Evolutionary conservation across 2,888 invertebrate species (phyloP).

Genomic region (Heliconius ismenius): DNA sequence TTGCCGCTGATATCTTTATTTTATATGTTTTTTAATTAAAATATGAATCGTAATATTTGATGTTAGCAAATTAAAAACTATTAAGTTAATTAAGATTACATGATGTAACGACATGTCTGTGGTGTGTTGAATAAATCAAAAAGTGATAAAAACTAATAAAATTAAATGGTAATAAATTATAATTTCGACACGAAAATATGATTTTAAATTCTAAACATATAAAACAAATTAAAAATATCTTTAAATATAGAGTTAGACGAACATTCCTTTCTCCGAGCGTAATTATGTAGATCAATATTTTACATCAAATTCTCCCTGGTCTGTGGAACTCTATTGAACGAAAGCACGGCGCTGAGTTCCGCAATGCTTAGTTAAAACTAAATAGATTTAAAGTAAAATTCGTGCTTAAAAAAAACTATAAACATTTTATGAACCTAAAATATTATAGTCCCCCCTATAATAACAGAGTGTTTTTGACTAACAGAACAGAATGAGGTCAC

Average conservation of each 20-base stretch:
- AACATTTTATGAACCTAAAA: neutral
- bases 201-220: neutral
- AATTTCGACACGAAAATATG: neutral
- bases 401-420: neutral
- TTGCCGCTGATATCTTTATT: neutral
- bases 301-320: too few species aligned
- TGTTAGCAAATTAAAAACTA: neutral
- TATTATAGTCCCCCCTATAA: neutral
- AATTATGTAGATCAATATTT: too few species aligned
- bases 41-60: neutral
- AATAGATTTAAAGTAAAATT: too few species aligned
- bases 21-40: neutral
- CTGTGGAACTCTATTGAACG: too few species aligned
- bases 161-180: neutral
- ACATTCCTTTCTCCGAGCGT: too few species aligned
- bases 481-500: conserved; percentile 36
- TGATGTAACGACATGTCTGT: neutral
- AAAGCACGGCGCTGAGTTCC: neutral
- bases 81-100: conserved; percentile 14
- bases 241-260: too few species aligned
- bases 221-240: neutral
- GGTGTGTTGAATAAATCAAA: neutral
- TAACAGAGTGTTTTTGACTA: conserved; percentile 11
- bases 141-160: neutral
- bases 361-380: neutral